Percentiles rank a stretch among this genome's conserved stretches.
phyloP scores from a whole-genome alignment of 1,140 invertebrate genomes.

The Drosophila elegans region DNA sequence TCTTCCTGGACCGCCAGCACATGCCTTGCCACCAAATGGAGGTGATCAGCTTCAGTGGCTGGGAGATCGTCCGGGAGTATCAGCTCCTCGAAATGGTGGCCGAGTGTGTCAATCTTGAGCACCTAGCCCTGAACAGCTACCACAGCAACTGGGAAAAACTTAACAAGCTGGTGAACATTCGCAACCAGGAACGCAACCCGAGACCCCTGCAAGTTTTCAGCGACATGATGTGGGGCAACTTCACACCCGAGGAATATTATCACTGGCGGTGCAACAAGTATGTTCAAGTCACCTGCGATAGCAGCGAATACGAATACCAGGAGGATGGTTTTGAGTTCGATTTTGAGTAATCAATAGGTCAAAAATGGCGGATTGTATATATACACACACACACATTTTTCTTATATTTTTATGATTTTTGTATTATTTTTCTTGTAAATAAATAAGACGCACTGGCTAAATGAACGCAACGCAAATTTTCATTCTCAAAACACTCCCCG shows the following conservation, averaged over 20 bases:
- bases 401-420: constrained; percentile 8
- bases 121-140: constrained; percentile 56
- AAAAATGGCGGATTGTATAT: constrained; percentile 44
- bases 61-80: constrained; percentile 57
- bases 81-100: constrained; percentile 57
- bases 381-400: constrained; percentile 2
- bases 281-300: constrained; percentile 68
- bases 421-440: constrained; percentile 41
- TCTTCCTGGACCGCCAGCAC: constrained; percentile 63
- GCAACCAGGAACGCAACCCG: constrained; percentile 41
- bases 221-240: constrained; percentile 59
- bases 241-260: constrained; percentile 48
- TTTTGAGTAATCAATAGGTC: constrained; percentile 29
- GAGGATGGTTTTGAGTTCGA: constrained; percentile 74
- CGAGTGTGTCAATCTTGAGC: constrained; percentile 51
- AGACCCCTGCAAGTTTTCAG: constrained; percentile 56
- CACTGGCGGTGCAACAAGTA: constrained; percentile 51
- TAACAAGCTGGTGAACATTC: constrained; percentile 50
- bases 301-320: constrained; percentile 59
- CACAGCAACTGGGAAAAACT: constrained; percentile 61
- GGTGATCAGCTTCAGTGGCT: constrained; percentile 67
- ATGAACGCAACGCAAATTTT: constrained; percentile 20
- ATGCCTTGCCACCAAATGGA: constrained; percentile 70
- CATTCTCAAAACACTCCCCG: constrained; percentile 24
- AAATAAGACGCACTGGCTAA: constrained; percentile 41